Base-by-base conservation (phyloP, 2,113 vertebrate species). In the Esox niger region DNA sequence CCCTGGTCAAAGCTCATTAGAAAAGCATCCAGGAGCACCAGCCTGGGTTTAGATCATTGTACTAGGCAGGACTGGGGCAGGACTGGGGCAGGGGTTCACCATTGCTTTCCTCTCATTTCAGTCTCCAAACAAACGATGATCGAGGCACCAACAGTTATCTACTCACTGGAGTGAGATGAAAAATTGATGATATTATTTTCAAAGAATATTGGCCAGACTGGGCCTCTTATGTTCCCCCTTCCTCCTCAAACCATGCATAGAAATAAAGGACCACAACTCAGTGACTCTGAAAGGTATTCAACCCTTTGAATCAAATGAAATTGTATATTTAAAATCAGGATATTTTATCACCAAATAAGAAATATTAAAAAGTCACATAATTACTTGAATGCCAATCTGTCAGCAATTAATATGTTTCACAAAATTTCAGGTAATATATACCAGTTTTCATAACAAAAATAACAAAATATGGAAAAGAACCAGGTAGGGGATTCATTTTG, bases 111-210 rank as follows among this genome's bases (percentile, higher is more conserved):
- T 31, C 15, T 29, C 15, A 20, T 29, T 32, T 59, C 13, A 27
- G 26, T 58, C 56, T 29, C 57, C 29, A 20, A 29, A 20, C 2
- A 52, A 4, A 46, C 26, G 8, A n/a, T 2, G 6, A 10, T 8
- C 59, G 2, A 20, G 25, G 26, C 25, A 30, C 38, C 38, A 43
- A 15, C 38, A 43, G 3, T 17, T 43, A 43, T 29, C 27, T 30
- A 30, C 13, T 20, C 27, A 49, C 47, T 6, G 47, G 6, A 23
- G 31, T 33, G 20, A 35, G n/a, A n/a, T n/a, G n/a, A n/a, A n/a
- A n/a, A n/a, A n/a, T n/a, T n/a, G 35, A 4, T 57, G 58, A 85
- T 82, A 64, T 65, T 57, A 76, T 82, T 80, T 74, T 81, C 79
- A 64, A 77, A 73, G 64, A 74, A 52, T 2, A 66, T 81, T 78